phyloP scores from a whole-genome alignment of 1,140 invertebrate species.

The Bursaphelenchus mucronatus region DNA sequence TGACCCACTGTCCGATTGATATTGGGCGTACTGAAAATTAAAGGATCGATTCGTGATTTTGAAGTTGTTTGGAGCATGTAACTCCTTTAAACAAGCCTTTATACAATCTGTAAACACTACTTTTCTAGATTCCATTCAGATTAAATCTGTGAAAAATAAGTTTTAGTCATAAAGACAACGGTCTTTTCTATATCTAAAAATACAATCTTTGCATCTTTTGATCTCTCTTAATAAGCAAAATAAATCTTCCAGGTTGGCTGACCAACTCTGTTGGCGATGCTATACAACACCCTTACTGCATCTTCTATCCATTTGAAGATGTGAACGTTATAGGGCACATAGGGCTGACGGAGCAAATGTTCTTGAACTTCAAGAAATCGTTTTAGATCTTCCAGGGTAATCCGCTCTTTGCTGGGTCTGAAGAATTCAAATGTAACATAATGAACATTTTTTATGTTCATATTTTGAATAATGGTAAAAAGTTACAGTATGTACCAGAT shows the following conservation, averaged over 20 bases:
- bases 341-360: constrained; percentile 56
- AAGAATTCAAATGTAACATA: constrained; percentile 23
- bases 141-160: too few species aligned
- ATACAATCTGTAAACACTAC: too few species aligned
- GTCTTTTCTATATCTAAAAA: too few species aligned
- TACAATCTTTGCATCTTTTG: too few species aligned
- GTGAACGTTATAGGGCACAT: constrained; percentile 60
- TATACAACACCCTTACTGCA: too few species aligned
- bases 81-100: too few species aligned
- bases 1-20: constrained; percentile 27
- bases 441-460: not conserved
- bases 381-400: constrained; percentile 60
- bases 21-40: constrained; percentile 31
- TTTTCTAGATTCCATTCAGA: too few species aligned
- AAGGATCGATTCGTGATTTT: not conserved
- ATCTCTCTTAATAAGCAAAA: too few species aligned
- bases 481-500: not conserved
- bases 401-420: constrained; percentile 58
- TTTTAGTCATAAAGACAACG: too few species aligned
- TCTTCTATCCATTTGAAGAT: constrained; percentile 60
- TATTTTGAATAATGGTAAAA: not conserved
- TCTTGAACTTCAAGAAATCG: constrained; percentile 60
- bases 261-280: too few species aligned
- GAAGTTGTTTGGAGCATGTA: not conserved
- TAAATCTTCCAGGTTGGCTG: too few species aligned